These are phyloP conservation scores for Diarsia mendica DNA, from an alignment of 2,888 invertebrate species.

Conservation along the genomic window DNA sequence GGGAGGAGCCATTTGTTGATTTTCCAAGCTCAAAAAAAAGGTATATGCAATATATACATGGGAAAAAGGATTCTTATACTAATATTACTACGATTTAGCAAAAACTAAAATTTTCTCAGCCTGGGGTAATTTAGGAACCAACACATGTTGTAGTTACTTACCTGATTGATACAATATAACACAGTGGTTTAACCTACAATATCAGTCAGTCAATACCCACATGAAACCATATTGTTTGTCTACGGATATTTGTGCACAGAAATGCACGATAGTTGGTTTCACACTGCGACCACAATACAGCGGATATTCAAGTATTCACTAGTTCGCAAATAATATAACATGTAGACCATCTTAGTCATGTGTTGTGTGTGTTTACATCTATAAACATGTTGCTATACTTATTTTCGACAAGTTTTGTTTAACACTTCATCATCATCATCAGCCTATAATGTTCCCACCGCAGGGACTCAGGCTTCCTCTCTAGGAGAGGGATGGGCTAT, in stretches of 20 bases:
- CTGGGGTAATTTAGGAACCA: no score
- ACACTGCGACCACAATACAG: slow-evolving; percentile 5
- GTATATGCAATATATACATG: no score
- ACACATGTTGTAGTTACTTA: no score
- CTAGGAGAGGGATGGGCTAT: no score
- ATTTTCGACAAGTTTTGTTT: neutral
- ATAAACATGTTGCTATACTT: neutral
- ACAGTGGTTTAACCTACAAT: neutral
- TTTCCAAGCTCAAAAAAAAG: no score
- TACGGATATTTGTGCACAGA: slow-evolving; percentile 17
- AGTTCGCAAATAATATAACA: slow-evolving; percentile 25
- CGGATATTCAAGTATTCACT: slow-evolving; percentile 13
- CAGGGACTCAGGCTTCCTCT: no score
- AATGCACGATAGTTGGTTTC: slow-evolving; percentile 14
- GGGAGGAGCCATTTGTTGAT: no score
- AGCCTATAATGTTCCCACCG: no score
- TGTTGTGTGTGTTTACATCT: neutral
- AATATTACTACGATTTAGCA: no score
- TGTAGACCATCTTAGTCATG: neutral
- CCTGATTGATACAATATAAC: neutral
- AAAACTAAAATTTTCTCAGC: no score
- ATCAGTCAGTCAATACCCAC: neutral
- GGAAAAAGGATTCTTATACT: no score
- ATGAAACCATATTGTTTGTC: slow-evolving; percentile 18
- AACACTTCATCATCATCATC: no score